Percentiles rank a stretch among this genome's conserved stretches.
These are phyloP conservation scores for Brachionus calyciflorus DNA, from an alignment of 1,140 invertebrate genomes.

Conservation along the genomic window DNA sequence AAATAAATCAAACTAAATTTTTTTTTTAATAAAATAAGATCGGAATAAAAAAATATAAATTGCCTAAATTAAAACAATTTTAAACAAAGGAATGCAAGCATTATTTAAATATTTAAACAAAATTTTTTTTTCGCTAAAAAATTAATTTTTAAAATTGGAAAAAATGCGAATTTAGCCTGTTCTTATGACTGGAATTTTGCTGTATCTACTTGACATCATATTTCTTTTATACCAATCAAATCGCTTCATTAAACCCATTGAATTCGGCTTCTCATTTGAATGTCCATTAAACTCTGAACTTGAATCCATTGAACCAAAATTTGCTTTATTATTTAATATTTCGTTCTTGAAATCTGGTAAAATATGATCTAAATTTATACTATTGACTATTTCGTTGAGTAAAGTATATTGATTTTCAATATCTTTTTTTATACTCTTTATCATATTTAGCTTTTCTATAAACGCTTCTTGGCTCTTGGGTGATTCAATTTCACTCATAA, in stretches of 20 bases:
- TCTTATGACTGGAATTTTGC: conserved; percentile 21
- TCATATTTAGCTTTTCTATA: not conserved
- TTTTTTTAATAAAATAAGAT: no score
- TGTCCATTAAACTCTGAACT: not conserved
- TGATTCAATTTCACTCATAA: not conserved
- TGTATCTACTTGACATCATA: conserved; percentile 8
- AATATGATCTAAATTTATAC: not conserved
- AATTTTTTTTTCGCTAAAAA: no score
- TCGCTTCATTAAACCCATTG: conserved; percentile 15
- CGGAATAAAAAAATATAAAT: no score
- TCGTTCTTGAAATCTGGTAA: not conserved
- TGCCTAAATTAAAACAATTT: no score
- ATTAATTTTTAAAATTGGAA: not conserved
- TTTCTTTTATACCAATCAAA: conserved; percentile 30
- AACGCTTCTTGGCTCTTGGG: not conserved
- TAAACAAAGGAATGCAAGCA: no score
- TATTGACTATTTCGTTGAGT: not conserved
- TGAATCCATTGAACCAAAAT: not conserved
- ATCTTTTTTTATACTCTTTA: not conserved
- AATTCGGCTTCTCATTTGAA: not conserved
- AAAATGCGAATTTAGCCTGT: not conserved
- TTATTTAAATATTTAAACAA: no score
- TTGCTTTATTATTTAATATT: not conserved
- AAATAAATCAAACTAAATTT: no score
- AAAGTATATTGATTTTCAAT: not conserved